These are phyloP conservation scores for Pollimyrus isidori DNA, from an alignment of 2,113 vertebrate species.

Conservation along the genomic window DNA sequence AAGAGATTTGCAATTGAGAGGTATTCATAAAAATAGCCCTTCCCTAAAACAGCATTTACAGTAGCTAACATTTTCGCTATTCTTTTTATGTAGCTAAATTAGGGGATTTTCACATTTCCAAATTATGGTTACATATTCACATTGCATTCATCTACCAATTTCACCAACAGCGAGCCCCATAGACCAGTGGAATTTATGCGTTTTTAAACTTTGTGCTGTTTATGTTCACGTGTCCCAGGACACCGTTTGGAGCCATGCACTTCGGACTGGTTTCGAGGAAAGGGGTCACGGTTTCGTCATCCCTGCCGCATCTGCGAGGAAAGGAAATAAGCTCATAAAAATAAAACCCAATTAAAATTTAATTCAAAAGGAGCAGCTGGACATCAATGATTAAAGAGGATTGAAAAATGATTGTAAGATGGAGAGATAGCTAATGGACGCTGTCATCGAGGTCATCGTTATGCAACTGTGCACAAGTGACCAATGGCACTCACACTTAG, in stretches of 20 bases:
- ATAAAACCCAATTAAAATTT: slow-evolving; percentile 12
- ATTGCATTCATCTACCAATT: neutral
- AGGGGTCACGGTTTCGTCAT: neutral
- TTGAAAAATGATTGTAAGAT: neutral
- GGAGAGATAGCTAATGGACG: neutral
- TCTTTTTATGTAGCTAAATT: neutral
- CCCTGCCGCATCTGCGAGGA: neutral
- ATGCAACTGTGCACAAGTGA: neutral
- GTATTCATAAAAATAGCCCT: neutral
- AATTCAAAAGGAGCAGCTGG: neutral
- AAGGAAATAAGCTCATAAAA: neutral
- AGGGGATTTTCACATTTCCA: neutral
- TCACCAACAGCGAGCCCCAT: neutral
- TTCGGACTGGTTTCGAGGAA: neutral
- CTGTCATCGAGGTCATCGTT: neutral
- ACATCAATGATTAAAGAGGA: neutral
- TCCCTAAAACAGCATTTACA: neutral
- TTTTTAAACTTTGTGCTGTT: neutral
- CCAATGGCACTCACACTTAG: neutral
- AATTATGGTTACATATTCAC: neutral
- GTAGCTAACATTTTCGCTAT: neutral
- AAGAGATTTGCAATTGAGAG: neutral
- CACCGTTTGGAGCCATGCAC: neutral
- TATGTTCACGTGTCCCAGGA: neutral
- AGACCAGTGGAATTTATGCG: neutral